phyloP scores from a whole-genome alignment of 2,113 vertebrate genomes.

The Mastomys natalensis region DNA sequence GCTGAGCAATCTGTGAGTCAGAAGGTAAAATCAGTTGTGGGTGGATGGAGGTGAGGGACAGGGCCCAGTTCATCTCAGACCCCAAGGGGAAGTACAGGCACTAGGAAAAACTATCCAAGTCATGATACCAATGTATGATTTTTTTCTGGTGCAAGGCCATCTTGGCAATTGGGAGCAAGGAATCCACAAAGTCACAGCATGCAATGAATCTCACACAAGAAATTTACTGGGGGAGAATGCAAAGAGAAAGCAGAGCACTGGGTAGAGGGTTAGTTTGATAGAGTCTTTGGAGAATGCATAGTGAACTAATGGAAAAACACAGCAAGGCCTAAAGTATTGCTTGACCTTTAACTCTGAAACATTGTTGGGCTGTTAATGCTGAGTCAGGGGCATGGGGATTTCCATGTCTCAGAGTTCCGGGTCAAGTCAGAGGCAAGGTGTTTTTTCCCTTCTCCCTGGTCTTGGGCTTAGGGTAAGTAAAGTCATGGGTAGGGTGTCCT shows the following conservation, averaged over 20 bases:
- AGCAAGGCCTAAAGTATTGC: background rate
- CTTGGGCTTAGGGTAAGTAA: background rate
- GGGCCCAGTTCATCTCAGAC: background rate
- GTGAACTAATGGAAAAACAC: too few relatives aligned
- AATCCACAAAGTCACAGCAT: too few relatives aligned
- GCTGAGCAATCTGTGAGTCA: background rate
- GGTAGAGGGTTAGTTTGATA: too few relatives aligned
- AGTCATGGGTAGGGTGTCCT: background rate
- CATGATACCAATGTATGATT: background rate
- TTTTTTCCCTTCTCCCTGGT: background rate
- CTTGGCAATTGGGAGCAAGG: too few relatives aligned
- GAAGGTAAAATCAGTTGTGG: background rate
- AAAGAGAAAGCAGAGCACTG: too few relatives aligned
- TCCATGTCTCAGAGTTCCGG: background rate
- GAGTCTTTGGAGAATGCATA: too few relatives aligned
- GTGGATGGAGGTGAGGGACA: background rate
- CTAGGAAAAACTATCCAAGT: background rate
- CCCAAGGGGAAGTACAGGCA: background rate
- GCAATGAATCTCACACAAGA: too few relatives aligned
- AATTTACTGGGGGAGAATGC: too few relatives aligned
- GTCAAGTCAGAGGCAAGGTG: background rate
- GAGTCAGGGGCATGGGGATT: background rate
- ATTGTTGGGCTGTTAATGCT: background rate
- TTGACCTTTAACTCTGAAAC: background rate
- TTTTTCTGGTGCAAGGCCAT: too few relatives aligned